phyloP scores from a whole-genome alignment of 2,797 vertebrate genomes.

The Coregonus suidteri region DNA sequence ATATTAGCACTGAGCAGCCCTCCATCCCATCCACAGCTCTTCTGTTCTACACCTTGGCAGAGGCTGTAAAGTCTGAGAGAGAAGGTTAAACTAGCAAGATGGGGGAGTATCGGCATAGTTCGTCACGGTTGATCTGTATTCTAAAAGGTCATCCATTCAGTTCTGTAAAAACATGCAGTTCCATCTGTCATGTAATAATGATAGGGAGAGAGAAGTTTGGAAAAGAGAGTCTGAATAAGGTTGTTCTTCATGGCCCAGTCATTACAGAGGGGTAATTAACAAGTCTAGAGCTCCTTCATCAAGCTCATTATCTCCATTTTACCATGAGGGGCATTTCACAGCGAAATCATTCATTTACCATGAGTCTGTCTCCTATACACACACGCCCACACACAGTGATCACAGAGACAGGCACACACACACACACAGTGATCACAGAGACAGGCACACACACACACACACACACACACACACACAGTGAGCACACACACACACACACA shows the following conservation, averaged over 20 bases:
- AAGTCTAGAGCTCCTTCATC: constrained; percentile 55
- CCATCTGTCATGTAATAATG: constrained; percentile 13
- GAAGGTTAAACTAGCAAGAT: constrained; percentile 17
- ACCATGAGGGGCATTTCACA: constrained; percentile 48
- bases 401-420: not conserved
- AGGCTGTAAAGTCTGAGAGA: constrained; percentile 29
- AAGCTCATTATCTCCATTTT: constrained; percentile 60
- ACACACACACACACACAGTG: not conserved
- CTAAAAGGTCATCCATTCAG: constrained; percentile 33
- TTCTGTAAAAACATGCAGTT: constrained; percentile 33
- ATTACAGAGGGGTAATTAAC: constrained; percentile 56
- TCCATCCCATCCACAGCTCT: constrained; percentile 1
- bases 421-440: not conserved
- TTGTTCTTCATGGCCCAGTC: not conserved
- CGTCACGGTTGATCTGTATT: constrained; percentile 19
- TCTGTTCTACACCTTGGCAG: constrained; percentile 3
- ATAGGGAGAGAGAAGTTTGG: constrained; percentile 49
- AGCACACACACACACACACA: not conserved
- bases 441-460: not conserved
- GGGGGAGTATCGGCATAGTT: constrained; percentile 16
- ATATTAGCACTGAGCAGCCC: constrained; percentile 6
- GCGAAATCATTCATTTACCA: constrained; percentile 60
- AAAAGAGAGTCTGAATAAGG: too few species aligned
- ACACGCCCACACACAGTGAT: not conserved
- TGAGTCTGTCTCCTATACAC: constrained; percentile 34